phyloP scores from a whole-genome alignment of 2,888 invertebrate genomes.

The Diarsia rubi region DNA sequence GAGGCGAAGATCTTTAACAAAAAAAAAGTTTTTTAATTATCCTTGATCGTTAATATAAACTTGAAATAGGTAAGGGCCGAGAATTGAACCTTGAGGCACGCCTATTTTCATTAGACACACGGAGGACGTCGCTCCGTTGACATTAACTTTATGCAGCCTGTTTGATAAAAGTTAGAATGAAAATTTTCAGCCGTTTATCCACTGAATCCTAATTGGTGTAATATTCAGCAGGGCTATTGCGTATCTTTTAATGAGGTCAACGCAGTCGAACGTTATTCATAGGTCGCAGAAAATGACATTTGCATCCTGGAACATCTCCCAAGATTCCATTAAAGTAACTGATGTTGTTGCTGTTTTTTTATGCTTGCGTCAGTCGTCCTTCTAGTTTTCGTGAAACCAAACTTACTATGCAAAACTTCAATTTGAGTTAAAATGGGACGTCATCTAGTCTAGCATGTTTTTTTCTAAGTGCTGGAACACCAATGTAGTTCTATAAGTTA shows the following conservation, averaged over 20 bases:
- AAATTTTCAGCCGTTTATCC: background rate
- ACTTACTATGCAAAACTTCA: too few relatives aligned
- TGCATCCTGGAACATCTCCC: background rate
- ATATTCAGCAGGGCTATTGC: too few relatives aligned
- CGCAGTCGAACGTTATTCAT: background rate
- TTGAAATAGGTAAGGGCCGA: too few relatives aligned
- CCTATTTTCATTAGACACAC: too few relatives aligned
- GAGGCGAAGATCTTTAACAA: too few relatives aligned
- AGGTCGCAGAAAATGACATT: background rate
- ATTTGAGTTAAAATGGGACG: background rate
- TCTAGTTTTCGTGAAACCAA: too few relatives aligned
- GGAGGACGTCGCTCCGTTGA: too few relatives aligned
- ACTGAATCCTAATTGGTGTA: background rate
- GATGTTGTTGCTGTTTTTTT: too few relatives aligned
- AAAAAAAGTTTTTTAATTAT: too few relatives aligned
- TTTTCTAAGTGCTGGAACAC: background rate
- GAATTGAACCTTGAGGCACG: too few relatives aligned
- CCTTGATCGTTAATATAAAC: too few relatives aligned
- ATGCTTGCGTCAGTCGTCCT: too few relatives aligned
- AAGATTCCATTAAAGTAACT: background rate
- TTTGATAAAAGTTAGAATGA: background rate
- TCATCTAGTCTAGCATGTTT: background rate
- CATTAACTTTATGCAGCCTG: background rate
- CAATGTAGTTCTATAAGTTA: background rate
- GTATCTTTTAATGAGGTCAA: background rate